These are phyloP conservation scores for Pterocles gutturalis DNA, from an alignment of 2,113 vertebrate genomes.

Conservation along the genomic window DNA sequence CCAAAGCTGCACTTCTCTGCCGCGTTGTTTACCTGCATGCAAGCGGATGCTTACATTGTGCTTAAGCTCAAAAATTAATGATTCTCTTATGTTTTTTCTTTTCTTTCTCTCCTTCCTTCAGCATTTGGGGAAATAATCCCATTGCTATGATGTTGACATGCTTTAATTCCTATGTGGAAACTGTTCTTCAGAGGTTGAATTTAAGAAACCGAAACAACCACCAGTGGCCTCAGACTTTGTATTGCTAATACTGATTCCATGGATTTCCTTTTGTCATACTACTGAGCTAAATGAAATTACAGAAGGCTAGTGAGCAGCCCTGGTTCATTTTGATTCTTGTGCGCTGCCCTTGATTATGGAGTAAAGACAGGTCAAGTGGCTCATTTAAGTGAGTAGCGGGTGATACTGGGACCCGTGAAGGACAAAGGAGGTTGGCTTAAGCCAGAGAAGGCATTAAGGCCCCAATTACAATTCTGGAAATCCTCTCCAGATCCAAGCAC, in stretches of 20 bases:
- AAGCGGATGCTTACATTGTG: background rate
- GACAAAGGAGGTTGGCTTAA: conserved; percentile 12
- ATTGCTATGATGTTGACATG: background rate
- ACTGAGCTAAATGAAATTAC: background rate
- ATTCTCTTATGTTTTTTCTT: background rate
- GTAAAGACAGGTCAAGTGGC: background rate
- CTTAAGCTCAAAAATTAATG: background rate
- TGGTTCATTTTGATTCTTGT: background rate
- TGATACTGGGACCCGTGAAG: conserved; percentile 71
- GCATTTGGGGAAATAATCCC: background rate
- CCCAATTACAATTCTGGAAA: background rate
- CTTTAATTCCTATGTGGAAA: conserved; percentile 19
- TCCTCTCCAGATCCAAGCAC: background rate
- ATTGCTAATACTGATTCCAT: conserved; percentile 30
- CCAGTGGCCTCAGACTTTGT: background rate
- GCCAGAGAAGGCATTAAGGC: conserved; percentile 68
- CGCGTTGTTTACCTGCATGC: background rate
- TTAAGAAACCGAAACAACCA: background rate
- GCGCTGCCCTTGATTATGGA: background rate
- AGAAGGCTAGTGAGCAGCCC: background rate
- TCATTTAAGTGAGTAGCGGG: conserved; percentile 4
- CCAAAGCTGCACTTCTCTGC: background rate
- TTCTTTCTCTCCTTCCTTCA: background rate
- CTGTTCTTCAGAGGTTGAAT: background rate
- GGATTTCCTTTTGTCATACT: conserved; percentile 31